Base-by-base conservation (phyloP, 1,140 invertebrate genomes). In the Cotesia typhae region DNA sequence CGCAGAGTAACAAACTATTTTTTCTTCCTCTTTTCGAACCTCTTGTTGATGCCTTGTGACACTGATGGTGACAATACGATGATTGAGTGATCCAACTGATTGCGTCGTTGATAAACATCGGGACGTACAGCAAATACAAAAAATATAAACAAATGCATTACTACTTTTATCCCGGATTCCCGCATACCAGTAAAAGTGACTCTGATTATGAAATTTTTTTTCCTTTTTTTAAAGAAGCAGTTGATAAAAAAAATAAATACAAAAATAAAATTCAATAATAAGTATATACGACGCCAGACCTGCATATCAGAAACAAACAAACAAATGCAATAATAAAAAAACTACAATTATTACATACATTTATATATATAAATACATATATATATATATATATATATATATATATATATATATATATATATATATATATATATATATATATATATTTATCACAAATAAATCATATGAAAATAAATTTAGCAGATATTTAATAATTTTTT, bases 111-210 rank as follows among this genome's bases (percentile, higher is more conserved):
- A 35, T 64, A 65, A 74, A 59, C 73, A 75, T 71, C 69, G 67
- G 67, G 14, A 67, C 74, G 77, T 81, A 86, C 85, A 79, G 85
- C 85, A 87, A 86, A 87, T 86, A 87, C 85, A 87, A 87, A 87
- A 87, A 87, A 87, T 85, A 87, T 86, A 87, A 87, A 87, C 85
- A 87, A 87, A 87, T 80, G 77, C 80, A 85, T 87, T 87, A 87
- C 86, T 86, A 85, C 77, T 79, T 52, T 69, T 69, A 71, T 55
- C 47, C 47, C 55, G 55, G 55, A 35, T 61, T 47, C 14, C 61
- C 20, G 63, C 38, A 60, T 35, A 51, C 37, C 52, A 68, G 52
- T 51, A 20, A 68, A 60, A 41, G 28, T 55, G 35, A 28, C 61
- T 66, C 36, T 60, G 64, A 51, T 12, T 57, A 47, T 74, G 20